A percentile compares a stretch with the other conserved stretches of the same genome.
phyloP scores from a whole-genome alignment of 92 coral and sea anemone species.

The Isaurus tuberculatus region DNA sequence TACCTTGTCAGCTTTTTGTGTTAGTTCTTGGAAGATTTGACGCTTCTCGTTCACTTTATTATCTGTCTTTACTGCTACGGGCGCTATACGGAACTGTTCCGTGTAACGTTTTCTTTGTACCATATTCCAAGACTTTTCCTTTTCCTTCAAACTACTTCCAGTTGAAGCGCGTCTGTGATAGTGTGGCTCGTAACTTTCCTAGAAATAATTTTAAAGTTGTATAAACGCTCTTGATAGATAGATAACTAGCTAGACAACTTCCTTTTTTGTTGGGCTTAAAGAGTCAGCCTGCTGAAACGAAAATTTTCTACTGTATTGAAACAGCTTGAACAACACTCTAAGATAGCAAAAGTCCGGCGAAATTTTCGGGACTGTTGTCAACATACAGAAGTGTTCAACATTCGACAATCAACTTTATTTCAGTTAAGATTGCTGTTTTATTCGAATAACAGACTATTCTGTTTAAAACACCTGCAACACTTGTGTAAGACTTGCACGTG shows the following conservation, averaged over 20 bases:
- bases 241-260: too few species aligned
- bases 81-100: conserved; percentile 36
- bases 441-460: too few species aligned
- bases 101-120: conserved; percentile 30
- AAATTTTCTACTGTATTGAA: too few species aligned
- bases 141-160: conserved; percentile 34
- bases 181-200: conserved; percentile 1
- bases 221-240: too few species aligned
- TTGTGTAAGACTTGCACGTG: too few species aligned
- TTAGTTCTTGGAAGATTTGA: conserved; percentile 59
- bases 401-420: too few species aligned
- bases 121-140: conserved; percentile 33
- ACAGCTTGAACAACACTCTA: too few species aligned
- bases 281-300: background rate
- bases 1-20: conserved; percentile 62
- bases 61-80: conserved; percentile 51
- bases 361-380: too few species aligned
- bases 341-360: too few species aligned
- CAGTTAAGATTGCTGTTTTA: too few species aligned
- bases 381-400: too few species aligned
- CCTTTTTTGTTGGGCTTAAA: background rate
- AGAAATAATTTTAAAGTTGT: background rate
- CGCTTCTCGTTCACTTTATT: conserved; percentile 58
- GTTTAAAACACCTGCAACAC: too few species aligned
- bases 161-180: conserved; percentile 37